phyloP scores from a whole-genome alignment of 1,140 invertebrate species.

The Sarcophaga bullata region DNA sequence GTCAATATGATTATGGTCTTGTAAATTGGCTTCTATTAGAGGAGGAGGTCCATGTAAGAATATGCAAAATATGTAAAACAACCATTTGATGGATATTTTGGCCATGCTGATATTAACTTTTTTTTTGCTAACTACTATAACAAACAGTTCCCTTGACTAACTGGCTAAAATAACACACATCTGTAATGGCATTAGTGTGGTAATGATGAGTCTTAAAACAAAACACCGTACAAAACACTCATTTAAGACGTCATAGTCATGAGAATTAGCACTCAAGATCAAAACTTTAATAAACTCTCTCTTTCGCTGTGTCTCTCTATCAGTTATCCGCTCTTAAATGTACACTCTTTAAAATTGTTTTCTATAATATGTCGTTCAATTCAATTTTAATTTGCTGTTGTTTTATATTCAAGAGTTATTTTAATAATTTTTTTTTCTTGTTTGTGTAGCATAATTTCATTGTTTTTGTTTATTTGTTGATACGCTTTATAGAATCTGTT shows the following conservation, averaged over 20 bases:
- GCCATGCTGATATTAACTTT: constrained; percentile 1
- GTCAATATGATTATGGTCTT: constrained; percentile 26
- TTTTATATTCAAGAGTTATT: no score
- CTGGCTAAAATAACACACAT: constrained; percentile 4
- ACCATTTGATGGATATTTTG: constrained; percentile 8
- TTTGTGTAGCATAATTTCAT: not conserved
- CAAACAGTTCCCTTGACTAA: not conserved
- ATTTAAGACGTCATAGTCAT: constrained; percentile 15
- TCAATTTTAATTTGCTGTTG: not conserved
- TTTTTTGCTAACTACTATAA: not conserved
- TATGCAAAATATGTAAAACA: constrained; percentile 6
- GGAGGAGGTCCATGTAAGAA: constrained; percentile 18
- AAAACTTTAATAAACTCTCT: not conserved
- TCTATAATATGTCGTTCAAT: not conserved
- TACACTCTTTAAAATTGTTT: not conserved
- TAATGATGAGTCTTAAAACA: not conserved
- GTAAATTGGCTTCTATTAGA: constrained; percentile 10
- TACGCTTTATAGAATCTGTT: no score
- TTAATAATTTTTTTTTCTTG: not conserved
- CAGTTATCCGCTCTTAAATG: not conserved
- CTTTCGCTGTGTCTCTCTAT: not conserved
- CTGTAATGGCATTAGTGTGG: not conserved
- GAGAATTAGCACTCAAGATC: not conserved
- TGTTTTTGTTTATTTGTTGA: not conserved
- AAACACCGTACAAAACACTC: not conserved